Percentiles rank a stretch among this genome's conserved stretches.
These are phyloP conservation scores for Drosophila rhopaloa DNA, from an alignment of 1,140 invertebrate species.

Conservation along the genomic window DNA sequence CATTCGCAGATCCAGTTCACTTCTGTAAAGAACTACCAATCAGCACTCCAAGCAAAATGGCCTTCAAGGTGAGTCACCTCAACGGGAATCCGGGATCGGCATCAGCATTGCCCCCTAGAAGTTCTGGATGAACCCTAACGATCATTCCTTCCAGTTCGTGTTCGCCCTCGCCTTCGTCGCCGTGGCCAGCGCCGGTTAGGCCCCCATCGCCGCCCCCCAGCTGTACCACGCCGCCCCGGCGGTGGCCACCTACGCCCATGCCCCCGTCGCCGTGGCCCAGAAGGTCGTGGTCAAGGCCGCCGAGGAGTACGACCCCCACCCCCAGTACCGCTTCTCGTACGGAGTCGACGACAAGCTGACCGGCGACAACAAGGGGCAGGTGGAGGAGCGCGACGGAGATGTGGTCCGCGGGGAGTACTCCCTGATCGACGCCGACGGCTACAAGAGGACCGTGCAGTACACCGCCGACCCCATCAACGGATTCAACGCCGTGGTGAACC, in stretches of 20 bases:
- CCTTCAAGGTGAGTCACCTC: slow-evolving; percentile 72
- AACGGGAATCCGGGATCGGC: not conserved
- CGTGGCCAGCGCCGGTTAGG: slow-evolving; percentile 71
- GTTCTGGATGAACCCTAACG: not conserved
- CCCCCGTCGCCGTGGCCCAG: slow-evolving; percentile 63
- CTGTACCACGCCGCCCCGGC: slow-evolving; percentile 69
- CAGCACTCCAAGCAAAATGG: slow-evolving; percentile 60
- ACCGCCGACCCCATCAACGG: slow-evolving; percentile 85
- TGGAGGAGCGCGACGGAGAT: slow-evolving; percentile 86
- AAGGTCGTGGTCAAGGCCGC: slow-evolving; percentile 63
- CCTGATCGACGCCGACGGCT: slow-evolving; percentile 86
- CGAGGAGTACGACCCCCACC: slow-evolving; percentile 64
- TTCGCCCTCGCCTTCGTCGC: slow-evolving; percentile 76
- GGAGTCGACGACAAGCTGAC: slow-evolving; percentile 85
- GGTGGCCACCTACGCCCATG: slow-evolving; percentile 62
- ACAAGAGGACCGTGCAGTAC: slow-evolving; percentile 85
- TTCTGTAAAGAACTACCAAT: slow-evolving; percentile 69
- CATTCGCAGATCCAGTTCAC: slow-evolving; percentile 55
- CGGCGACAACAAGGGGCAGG: slow-evolving; percentile 86
- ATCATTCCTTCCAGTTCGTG: slow-evolving; percentile 60
- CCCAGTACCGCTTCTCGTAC: slow-evolving; percentile 85
- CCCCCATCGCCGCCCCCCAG: slow-evolving; percentile 49
- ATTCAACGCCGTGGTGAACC: slow-evolving; percentile 85
- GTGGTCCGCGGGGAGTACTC: slow-evolving; percentile 85
- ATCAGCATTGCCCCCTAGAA: too few relatives aligned